phyloP scores from a whole-genome alignment of 2,113 vertebrate species.

The Boulengeromyrus knoepffleri region DNA sequence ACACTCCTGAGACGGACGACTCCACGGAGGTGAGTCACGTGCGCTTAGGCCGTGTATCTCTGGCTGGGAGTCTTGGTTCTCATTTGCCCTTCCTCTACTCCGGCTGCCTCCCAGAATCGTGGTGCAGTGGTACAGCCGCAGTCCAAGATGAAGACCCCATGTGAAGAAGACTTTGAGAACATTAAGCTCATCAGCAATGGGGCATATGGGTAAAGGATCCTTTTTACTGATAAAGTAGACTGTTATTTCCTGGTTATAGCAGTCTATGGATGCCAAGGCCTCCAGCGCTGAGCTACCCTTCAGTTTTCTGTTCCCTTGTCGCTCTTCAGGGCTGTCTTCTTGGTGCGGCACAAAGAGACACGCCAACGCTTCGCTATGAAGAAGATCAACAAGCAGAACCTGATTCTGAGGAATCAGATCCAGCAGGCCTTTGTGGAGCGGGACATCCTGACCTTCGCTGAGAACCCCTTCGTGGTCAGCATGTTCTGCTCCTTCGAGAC shows the following conservation, averaged over 20 bases:
- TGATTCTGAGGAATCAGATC: slow-evolving; percentile 94
- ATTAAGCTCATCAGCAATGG: slow-evolving; percentile 98
- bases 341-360: slow-evolving; percentile 88
- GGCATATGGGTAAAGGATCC: slow-evolving; percentile 76
- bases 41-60: not conserved
- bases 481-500: slow-evolving; percentile 99
- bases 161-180: slow-evolving; percentile 92
- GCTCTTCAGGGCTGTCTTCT: slow-evolving; percentile 73
- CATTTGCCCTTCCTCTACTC: not conserved
- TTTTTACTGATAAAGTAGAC: not conserved
- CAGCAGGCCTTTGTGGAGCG: slow-evolving; percentile 96
- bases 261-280: not conserved
- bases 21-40: slow-evolving; percentile 71
- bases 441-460: slow-evolving; percentile 91
- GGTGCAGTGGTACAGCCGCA: slow-evolving; percentile 61
- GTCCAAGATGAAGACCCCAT: slow-evolving; percentile 76
- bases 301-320: not conserved
- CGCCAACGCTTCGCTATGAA: slow-evolving; percentile 97
- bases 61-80: not conserved
- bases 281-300: not conserved
- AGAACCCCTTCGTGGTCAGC: slow-evolving; percentile 97
- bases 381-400: slow-evolving; percentile 98
- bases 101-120: slow-evolving; percentile 60
- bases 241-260: not conserved
- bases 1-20: slow-evolving; percentile 90